Conservation (phyloP, 2,797 vertebrate genomes). For the Chaetophractus vellerosus region DNA sequence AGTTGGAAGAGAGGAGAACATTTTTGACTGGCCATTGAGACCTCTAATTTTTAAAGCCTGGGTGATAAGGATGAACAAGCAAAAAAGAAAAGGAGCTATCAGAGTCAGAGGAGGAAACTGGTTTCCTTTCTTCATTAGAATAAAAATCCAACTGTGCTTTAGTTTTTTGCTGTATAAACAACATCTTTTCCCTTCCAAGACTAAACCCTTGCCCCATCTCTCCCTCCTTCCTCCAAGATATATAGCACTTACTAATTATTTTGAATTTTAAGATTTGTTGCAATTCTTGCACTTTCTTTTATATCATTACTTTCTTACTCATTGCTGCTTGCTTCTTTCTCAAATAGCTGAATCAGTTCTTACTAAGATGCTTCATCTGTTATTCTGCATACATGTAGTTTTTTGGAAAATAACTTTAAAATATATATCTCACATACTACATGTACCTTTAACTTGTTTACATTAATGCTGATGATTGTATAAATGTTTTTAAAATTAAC, state of each 20-base stretch:
- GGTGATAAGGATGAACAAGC: neutral
- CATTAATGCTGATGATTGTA: conserved; percentile 79
- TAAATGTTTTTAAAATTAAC: conserved; percentile 85
- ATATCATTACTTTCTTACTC: neutral
- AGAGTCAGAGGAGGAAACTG: neutral
- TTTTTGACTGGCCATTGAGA: neutral
- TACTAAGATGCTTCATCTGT: neutral
- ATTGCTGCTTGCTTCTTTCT: neutral
- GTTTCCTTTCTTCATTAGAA: neutral
- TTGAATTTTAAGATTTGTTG: neutral
- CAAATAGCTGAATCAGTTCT: conserved; percentile 7
- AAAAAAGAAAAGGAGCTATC: neutral
- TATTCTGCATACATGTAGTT: neutral
- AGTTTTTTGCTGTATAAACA: neutral
- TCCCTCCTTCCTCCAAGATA: neutral
- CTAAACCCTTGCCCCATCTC: neutral
- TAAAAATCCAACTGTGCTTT: conserved; percentile 21
- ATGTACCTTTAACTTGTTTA: conserved; percentile 85
- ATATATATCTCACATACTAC: conserved; percentile 81
- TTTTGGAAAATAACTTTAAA: conserved; percentile 81
- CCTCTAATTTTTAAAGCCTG: neutral
- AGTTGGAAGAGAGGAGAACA: neutral
- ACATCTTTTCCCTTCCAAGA: neutral
- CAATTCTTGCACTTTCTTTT: neutral
- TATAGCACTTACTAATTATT: neutral